These are phyloP conservation scores for Drosophila parvula DNA, from an alignment of 1,140 invertebrate genomes.

Conservation along the genomic window DNA sequence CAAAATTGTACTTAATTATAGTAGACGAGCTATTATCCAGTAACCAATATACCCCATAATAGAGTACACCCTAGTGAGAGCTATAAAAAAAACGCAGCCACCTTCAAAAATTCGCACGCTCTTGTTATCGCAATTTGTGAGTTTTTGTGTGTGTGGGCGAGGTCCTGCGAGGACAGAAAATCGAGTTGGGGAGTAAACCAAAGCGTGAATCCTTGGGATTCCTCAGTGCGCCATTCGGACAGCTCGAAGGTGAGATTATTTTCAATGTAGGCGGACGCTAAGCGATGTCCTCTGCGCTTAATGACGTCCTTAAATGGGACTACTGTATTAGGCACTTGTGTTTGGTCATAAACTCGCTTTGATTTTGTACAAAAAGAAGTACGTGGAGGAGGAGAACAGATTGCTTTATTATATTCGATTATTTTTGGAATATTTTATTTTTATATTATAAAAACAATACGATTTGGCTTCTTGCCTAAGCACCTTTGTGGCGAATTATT, in stretches of 20 bases:
- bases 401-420: background rate
- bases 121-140: conserved; percentile 13
- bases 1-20: too few relatives aligned
- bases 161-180: conserved; percentile 4
- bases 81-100: conserved; percentile 36
- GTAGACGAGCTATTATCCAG: too few relatives aligned
- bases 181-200: conserved; percentile 6
- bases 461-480: too few relatives aligned
- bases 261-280: conserved; percentile 22
- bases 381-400: background rate
- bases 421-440: background rate
- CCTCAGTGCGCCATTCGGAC: conserved; percentile 21
- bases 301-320: conserved; percentile 17
- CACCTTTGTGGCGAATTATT: too few relatives aligned
- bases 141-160: background rate
- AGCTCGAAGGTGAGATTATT: conserved; percentile 22
- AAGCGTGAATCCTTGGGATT: conserved; percentile 35
- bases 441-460: background rate
- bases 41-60: background rate
- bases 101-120: conserved; percentile 45
- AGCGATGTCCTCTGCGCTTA: conserved; percentile 16
- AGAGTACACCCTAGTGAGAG: background rate
- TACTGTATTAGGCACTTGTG: background rate
- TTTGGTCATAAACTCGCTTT: background rate
- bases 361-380: background rate